These are phyloP conservation scores for Rattus norvegicus DNA, from an alignment of 2,113 vertebrate species.

Conservation along the genomic window DNA sequence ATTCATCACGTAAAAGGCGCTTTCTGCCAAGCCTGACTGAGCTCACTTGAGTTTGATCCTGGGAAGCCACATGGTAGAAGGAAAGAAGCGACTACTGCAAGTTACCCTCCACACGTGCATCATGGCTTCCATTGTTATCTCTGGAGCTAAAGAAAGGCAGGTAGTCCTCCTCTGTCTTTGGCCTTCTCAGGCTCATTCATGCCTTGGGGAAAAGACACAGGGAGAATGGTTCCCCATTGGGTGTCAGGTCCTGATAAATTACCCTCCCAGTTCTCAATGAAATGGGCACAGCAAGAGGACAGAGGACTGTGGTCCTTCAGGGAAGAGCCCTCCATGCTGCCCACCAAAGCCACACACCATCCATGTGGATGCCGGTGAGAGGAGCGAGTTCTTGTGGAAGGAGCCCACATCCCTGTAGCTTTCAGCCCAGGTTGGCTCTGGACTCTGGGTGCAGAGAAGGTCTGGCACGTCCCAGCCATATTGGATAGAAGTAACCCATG, in stretches of 20 bases:
- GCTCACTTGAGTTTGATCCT: background rate
- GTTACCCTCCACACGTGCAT: background rate
- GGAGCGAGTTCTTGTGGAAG: background rate
- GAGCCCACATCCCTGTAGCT: background rate
- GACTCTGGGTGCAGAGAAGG: background rate
- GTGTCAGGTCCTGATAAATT: background rate
- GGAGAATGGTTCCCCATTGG: background rate
- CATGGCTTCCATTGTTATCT: background rate
- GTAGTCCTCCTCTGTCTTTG: background rate
- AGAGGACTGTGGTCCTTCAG: background rate
- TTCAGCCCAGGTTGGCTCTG: background rate
- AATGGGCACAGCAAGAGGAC: background rate
- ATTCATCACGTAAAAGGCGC: background rate
- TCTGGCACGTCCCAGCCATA: background rate
- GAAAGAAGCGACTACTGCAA: background rate
- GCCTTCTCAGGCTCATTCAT: background rate
- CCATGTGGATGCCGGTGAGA: no score
- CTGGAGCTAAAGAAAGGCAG: background rate
- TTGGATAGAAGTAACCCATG: background rate
- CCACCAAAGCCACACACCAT: background rate
- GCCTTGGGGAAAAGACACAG: background rate
- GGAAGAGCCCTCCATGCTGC: background rate
- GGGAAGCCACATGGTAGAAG: background rate
- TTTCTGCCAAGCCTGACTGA: background rate
- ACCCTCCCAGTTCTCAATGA: background rate